Conservation (phyloP, 2,888 invertebrate species). For the Sminthurides aquaticus region DNA sequence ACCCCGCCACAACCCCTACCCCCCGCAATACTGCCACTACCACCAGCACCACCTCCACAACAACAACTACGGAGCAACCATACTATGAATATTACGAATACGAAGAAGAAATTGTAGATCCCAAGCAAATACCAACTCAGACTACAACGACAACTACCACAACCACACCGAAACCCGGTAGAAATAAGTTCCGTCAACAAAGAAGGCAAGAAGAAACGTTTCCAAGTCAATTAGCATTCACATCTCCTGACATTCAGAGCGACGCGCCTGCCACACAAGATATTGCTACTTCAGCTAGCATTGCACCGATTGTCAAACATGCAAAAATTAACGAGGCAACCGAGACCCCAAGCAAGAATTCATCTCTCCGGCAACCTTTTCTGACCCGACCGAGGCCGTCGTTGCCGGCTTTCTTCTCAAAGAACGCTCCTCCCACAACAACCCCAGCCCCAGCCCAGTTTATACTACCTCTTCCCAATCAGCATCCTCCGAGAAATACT, state of each 20-base stretch:
- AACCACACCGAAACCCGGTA: constrained; percentile 23
- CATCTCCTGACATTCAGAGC: not conserved
- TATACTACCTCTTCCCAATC: not conserved
- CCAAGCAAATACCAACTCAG: constrained; percentile 47
- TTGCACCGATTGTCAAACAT: constrained; percentile 18
- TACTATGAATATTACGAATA: constrained; percentile 52
- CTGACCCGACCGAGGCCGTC: constrained; percentile 13
- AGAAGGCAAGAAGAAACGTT: constrained; percentile 18
- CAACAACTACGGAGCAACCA: constrained; percentile 11
- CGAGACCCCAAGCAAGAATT: constrained; percentile 18
- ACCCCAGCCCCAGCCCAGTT: constrained; percentile 24
- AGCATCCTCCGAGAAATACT: not conserved
- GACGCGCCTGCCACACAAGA: constrained; percentile 8
- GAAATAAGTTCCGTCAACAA: constrained; percentile 24
- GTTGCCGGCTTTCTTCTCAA: constrained; percentile 11
- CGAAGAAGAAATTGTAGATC: constrained; percentile 54
- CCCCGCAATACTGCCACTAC: no score
- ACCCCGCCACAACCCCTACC: no score
- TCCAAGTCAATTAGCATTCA: not conserved
- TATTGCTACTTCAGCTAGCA: not conserved
- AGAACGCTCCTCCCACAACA: constrained; percentile 13
- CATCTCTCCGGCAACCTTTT: constrained; percentile 19
- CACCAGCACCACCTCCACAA: constrained; percentile 49
- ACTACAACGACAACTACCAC: constrained; percentile 32
- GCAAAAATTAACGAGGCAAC: constrained; percentile 19